Percentiles rank a stretch among this genome's conserved stretches.
Evolutionary conservation across 2,888 invertebrate genomes (phyloP).

Genomic region (Sepioteuthis lessoniana): DNA sequence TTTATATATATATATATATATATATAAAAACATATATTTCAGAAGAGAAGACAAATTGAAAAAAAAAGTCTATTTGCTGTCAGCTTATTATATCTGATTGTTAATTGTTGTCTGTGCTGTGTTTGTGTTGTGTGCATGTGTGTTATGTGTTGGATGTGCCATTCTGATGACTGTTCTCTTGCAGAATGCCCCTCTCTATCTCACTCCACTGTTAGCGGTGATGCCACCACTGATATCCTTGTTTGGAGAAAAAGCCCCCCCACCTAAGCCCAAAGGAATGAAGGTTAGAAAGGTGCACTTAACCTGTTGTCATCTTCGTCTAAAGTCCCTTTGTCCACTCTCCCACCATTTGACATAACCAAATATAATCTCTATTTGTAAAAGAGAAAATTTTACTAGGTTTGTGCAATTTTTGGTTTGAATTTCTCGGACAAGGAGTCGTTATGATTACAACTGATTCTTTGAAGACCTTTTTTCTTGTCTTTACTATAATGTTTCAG

Average conservation of each 20-base stretch:
- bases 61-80: not conserved
- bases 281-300: constrained; percentile 44
- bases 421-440: too few relatives aligned
- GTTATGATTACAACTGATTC: too few relatives aligned
- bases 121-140: not conserved
- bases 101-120: not conserved
- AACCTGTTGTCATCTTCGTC: not conserved
- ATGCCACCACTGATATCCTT: constrained; percentile 37
- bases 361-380: too few relatives aligned
- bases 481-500: too few relatives aligned
- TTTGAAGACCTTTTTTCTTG: too few relatives aligned
- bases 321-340: not conserved
- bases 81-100: not conserved
- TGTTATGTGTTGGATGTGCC: not conserved
- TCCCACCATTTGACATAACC: not conserved
- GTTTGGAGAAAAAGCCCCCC: not conserved
- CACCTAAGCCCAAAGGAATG: not conserved
- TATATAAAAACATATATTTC: too few relatives aligned
- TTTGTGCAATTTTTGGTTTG: too few relatives aligned
- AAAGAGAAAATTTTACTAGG: too few relatives aligned
- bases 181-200: constrained; percentile 38
- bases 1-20: too few relatives aligned
- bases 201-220: constrained; percentile 43
- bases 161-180: not conserved
- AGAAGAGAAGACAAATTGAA: too few relatives aligned